Evolutionary conservation across 2,113 vertebrate species (phyloP).

Genomic region (Diadophis punctatus): DNA sequence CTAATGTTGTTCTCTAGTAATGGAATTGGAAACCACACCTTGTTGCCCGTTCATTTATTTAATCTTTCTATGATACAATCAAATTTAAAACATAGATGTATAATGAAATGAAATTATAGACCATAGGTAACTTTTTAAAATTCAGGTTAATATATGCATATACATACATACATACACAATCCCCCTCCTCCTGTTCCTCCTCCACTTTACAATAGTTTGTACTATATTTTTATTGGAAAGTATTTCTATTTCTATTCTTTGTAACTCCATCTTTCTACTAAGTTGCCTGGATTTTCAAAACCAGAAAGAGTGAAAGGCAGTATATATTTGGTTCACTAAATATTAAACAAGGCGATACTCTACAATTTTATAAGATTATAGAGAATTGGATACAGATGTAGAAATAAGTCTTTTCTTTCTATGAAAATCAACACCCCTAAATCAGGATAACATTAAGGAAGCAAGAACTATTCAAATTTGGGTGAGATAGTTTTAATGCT

Average conservation of each 20-base stretch:
- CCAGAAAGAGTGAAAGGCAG: neutral
- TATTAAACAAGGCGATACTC: neutral
- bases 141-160: neutral
- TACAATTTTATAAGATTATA: neutral
- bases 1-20: conserved; percentile 10
- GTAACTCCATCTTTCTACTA: neutral
- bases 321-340: neutral
- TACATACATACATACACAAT: neutral
- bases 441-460: neutral
- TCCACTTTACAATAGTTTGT: neutral
- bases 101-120: neutral
- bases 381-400: neutral
- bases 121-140: neutral
- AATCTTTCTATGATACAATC: neutral
- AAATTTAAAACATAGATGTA: neutral
- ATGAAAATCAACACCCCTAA: neutral
- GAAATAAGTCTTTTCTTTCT: conserved; percentile 38
- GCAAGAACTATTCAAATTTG: neutral
- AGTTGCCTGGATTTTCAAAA: neutral
- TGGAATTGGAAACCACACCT: neutral
- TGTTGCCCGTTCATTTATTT: neutral
- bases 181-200: neutral
- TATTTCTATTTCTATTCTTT: neutral
- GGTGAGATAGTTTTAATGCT: neutral
- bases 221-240: neutral